Base-by-base conservation (phyloP, 2,888 invertebrate genomes). In the Leptothorax acervorum region DNA sequence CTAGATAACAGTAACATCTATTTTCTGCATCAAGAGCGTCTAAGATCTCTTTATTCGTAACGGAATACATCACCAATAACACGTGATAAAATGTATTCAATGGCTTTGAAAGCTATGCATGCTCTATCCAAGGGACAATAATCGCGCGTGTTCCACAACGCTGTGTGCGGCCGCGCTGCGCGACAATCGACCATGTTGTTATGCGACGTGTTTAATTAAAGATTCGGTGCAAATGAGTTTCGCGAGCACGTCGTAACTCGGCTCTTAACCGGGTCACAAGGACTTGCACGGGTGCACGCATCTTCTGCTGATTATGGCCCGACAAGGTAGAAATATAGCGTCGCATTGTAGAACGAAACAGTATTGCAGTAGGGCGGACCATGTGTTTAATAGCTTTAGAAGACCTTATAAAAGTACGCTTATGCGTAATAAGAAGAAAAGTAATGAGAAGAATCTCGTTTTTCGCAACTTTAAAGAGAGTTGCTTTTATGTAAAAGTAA, bases 171-270 rank as follows among this genome's bases (percentile, higher is more conserved):
- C 6, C 74, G 48, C 60, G 48, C 51, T 45, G n/a, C 39, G 23
- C 65, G 81, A 85, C 83, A 83, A 87, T 88, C 63, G 83, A 53
- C 65, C 65, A 66, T 66, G 68, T 74, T 84, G 84, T 83, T 83
- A 57, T 55, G 84, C 63, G 68, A 88, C 63, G 82, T 81, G 86
- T 86, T 88, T 90, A 89, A 90, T 92, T 91, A 89, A 88, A 90
- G 89, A 87, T 85, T 86, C 89, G 84, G 83, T 84, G 86, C 70
- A 87, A 92, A 91, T 87, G 88, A 92, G 88, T 88, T 91, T 91
- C 84, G 65, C 88, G 83, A 82, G 84, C 75, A 73, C 75, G 84
- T 87, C 86, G 84, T 91, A 90, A 92, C 84, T 87, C 87, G 83
- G 71, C 87, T 74, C 63, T 68, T 79, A 79, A 48, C 63, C 70